These are phyloP conservation scores for Datnioides undecimradiatus DNA, from an alignment of 2,113 vertebrate species.

Conservation along the genomic window DNA sequence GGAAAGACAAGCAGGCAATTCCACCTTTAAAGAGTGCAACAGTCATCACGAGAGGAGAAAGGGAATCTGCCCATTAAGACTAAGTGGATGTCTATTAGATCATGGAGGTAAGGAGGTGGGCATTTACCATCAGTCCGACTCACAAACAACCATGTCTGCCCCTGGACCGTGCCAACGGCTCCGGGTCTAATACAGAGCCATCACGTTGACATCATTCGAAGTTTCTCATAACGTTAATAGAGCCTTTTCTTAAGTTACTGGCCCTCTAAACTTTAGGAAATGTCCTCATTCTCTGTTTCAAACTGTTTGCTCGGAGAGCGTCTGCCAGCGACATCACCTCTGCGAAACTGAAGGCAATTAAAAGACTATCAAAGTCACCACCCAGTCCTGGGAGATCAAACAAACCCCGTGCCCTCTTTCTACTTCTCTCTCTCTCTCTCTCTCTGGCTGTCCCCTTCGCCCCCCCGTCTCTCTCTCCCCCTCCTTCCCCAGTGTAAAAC, in stretches of 20 bases:
- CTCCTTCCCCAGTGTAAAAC: conserved; percentile 76
- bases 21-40: conserved; percentile 81
- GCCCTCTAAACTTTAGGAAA: conserved; percentile 18
- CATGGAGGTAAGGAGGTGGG: conserved; percentile 83
- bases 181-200: conserved; percentile 4
- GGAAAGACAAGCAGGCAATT: conserved; percentile 80
- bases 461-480: background rate
- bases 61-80: conserved; percentile 83
- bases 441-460: conserved; percentile 34
- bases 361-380: conserved; percentile 80
- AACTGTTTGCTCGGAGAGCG: conserved; percentile 29
- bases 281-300: conserved; percentile 6
- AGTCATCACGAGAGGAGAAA: conserved; percentile 80
- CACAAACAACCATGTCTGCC: conserved; percentile 69
- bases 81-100: conserved; percentile 86
- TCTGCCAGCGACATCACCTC: conserved; percentile 57
- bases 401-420: conserved; percentile 69
- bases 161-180: conserved; percentile 40
- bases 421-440: conserved; percentile 52
- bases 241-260: background rate
- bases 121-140: conserved; percentile 81
- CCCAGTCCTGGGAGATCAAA: conserved; percentile 80
- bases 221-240: conserved; percentile 46
- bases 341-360: conserved; percentile 70
- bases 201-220: conserved; percentile 47